Evolutionary conservation across 1,140 invertebrate species (phyloP).

Genomic region (Zaprionus nigranus): DNA sequence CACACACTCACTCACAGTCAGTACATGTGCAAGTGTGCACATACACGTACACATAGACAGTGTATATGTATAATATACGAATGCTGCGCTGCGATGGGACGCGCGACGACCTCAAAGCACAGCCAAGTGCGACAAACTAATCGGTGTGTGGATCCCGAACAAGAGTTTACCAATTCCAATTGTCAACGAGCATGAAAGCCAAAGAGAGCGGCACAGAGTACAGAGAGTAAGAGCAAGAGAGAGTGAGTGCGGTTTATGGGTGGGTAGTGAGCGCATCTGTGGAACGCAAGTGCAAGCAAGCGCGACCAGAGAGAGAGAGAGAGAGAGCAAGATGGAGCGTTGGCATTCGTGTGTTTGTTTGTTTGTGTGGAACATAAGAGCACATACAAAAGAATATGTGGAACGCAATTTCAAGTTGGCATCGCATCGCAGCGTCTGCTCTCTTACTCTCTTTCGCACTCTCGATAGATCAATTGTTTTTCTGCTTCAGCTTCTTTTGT

Average conservation of each 20-base stretch:
- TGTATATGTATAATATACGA: constrained; percentile 18
- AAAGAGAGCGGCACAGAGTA: constrained; percentile 2
- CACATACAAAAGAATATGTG: constrained; percentile 11
- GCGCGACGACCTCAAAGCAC: constrained; percentile 41
- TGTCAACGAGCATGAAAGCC: constrained; percentile 16
- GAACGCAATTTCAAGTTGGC: constrained; percentile 11
- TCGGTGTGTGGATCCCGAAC: constrained; percentile 21
- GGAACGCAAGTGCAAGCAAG: constrained; percentile 9
- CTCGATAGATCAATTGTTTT: constrained; percentile 21
- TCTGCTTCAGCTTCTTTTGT: constrained; percentile 27
- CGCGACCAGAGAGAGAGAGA: constrained; percentile 8
- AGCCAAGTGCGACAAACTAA: constrained; percentile 54
- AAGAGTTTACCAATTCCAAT: constrained; percentile 42
- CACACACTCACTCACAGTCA: constrained; percentile 2
- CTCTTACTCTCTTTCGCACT: background rate
- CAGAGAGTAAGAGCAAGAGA: background rate
- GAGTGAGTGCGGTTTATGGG: constrained; percentile 5
- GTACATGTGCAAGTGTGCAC: background rate
- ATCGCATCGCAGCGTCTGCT: constrained; percentile 3
- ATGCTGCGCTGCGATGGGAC: constrained; percentile 2
- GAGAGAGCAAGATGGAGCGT: constrained; percentile 2
- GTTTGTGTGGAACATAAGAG: constrained; percentile 20
- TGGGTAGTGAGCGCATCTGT: constrained; percentile 4
- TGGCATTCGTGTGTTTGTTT: background rate
- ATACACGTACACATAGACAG: constrained; percentile 4